Evolutionary conservation across 37 sponge, comb jelly and placozoan species (phyloP).

Genomic region (Haliclona indistincta): DNA sequence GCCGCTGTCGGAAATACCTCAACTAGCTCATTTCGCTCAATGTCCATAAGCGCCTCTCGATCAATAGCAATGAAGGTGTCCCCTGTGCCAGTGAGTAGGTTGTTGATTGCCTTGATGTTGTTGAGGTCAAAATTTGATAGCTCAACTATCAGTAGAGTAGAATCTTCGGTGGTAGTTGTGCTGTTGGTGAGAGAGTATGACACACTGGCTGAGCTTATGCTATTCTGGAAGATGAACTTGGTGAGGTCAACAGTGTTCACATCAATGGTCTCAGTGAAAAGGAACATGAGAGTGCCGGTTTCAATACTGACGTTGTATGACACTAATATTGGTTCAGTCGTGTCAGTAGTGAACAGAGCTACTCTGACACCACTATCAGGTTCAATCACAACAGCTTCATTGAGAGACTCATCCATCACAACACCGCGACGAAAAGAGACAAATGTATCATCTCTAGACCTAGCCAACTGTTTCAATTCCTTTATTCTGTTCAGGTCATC

Average conservation of each 20-base stretch:
- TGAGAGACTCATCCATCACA: constrained; percentile 61
- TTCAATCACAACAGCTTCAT: constrained; percentile 67
- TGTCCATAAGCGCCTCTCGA: constrained; percentile 68
- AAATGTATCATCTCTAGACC: constrained; percentile 49
- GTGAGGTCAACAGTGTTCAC: constrained; percentile 76
- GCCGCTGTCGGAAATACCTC: constrained; percentile 54
- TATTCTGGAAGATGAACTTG: constrained; percentile 75
- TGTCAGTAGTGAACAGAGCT: constrained; percentile 40
- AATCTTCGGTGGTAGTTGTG: constrained; percentile 53
- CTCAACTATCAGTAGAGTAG: constrained; percentile 48
- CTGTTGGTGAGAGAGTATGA: constrained; percentile 60
- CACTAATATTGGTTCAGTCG: constrained; percentile 62
- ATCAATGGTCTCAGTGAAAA: constrained; percentile 88
- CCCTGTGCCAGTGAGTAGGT: constrained; percentile 37
- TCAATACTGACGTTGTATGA: constrained; percentile 61
- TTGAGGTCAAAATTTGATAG: constrained; percentile 76
- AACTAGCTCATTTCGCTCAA: constrained; percentile 72
- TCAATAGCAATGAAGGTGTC: constrained; percentile 76
- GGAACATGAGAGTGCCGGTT: constrained; percentile 40
- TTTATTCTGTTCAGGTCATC: constrained; percentile 79
- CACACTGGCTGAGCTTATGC: constrained; percentile 31
- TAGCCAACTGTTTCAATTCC: constrained; percentile 46
- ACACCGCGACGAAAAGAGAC: constrained; percentile 62
- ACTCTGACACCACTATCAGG: constrained; percentile 17
- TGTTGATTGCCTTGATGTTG: constrained; percentile 74